A percentile compares a stretch with the other conserved stretches of the same genome.
Conservation (phyloP, 1,140 invertebrate species). For the Apolygus lucorum region DNA sequence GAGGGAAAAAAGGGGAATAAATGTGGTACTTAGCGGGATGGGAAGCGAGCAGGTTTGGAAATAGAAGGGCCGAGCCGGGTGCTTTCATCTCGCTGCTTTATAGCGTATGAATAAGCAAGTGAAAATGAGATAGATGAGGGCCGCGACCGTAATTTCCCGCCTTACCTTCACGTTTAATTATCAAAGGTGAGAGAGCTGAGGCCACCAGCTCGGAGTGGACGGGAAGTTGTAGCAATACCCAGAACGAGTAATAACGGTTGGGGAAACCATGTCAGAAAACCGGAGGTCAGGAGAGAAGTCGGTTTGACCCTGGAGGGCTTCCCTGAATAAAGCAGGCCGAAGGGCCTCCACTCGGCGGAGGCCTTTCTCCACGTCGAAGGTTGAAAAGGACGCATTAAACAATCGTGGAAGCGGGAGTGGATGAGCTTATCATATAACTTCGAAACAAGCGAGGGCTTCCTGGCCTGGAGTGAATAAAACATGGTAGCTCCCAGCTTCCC, state of each 20-base stretch:
- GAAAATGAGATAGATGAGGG: neutral
- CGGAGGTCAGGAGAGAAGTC: neutral
- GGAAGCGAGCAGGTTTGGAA: neutral
- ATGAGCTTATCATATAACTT: neutral
- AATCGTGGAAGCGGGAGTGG: neutral
- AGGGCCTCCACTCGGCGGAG: neutral
- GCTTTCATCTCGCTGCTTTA: neutral
- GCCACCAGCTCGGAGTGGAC: too few species aligned
- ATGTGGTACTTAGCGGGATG: neutral
- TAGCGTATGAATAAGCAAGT: neutral
- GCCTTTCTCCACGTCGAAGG: neutral
- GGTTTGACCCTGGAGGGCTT: neutral
- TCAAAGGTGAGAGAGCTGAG: neutral
- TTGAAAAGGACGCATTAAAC: neutral
- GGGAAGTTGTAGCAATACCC: neutral
- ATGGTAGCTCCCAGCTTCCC: neutral
- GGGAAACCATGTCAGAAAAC: neutral
- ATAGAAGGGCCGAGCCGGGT: neutral
- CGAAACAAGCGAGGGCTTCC: neutral
- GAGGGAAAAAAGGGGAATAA: neutral
- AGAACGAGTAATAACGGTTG: neutral
- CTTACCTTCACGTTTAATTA: neutral
- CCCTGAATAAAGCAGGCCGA: neutral
- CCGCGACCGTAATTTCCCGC: neutral
- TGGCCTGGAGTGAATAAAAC: neutral